Evolutionary conservation across 2,113 vertebrate species (phyloP), one percentile per base, ranked within the genome.

Genomic region (Myrmophylax atrothorax): DNA sequence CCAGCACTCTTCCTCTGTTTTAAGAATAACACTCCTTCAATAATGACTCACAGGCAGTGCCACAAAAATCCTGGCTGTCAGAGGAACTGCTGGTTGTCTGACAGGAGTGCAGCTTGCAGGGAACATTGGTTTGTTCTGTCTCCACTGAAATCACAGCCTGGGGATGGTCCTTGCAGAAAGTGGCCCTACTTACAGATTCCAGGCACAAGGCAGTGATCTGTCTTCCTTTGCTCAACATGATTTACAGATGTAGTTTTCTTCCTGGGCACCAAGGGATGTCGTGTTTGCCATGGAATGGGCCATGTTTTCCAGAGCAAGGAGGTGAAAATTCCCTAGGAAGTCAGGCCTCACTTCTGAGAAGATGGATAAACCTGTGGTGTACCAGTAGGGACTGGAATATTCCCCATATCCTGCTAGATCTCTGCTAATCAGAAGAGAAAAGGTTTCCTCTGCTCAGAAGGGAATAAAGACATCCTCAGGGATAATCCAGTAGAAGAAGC

Each of bases 201-300:
- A 55, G 85, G 59, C 87, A 77, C 92, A 49, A 72, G 72, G 84
- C 87, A 94, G 86, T 96, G 74, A 77, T 31, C 89, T 77, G 78
- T 14, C 75, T 91, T 72, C 12, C 8, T 77, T 79, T 1, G 22
- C 87, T 93, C 62, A 18, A 1, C 79, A 84, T 94, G 91, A 96
- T 96, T 94, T 96, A 88, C 70, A 74, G 31, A 52, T 56, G 82
- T 88, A 82, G 70, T 88, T 95, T 94, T 73, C 78, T 90, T 69
- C 82, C 12, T 44, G 18, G 73, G 66, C 72, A 87, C 35, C 25
- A 5, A 46, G 66, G 35, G 83, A 79, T 75, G 75, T 42, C 0
- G 0, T 28, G 37, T 31, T 72, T 1, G 0, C 19, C 33, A 1
- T 9, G 82, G 87, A 93, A 85, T 0, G 14, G 89, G 26, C 28